phyloP scores from a whole-genome alignment of 2,113 vertebrate genomes.

The Zonotrichia leucophrys region DNA sequence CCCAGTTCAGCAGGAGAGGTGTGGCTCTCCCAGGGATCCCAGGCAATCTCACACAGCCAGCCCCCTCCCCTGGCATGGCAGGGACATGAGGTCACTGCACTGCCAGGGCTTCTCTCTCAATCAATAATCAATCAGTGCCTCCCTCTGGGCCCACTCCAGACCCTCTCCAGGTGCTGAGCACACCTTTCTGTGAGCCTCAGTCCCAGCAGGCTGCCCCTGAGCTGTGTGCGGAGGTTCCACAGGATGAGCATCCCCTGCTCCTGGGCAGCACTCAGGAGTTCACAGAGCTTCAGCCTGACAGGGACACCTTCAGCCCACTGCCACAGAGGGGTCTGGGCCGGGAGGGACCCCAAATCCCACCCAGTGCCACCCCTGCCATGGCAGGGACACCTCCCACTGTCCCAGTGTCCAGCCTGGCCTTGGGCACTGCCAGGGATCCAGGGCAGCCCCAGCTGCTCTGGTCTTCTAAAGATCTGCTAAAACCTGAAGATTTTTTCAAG shows the following conservation, averaged over 20 bases:
- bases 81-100: neutral
- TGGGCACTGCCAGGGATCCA: neutral
- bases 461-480: neutral
- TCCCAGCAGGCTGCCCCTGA: neutral
- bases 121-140: neutral
- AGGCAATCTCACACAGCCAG: neutral
- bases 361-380: neutral
- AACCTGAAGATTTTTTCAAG: neutral
- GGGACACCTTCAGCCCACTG: neutral
- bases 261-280: neutral
- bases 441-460: neutral
- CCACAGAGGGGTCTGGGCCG: neutral
- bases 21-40: neutral
- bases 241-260: neutral
- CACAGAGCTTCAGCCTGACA: neutral
- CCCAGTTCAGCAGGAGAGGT: neutral
- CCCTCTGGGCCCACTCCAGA: neutral
- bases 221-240: fast-evolving
- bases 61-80: neutral
- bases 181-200: fast-evolving
- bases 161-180: neutral
- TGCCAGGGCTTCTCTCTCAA: neutral
- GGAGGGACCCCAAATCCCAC: fast-evolving
- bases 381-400: neutral
- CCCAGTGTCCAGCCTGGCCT: neutral